Evolutionary conservation across 1,140 invertebrate genomes (phyloP), one percentile per base, ranked within the genome.

Genomic region (Sminthurinus signatus): DNA sequence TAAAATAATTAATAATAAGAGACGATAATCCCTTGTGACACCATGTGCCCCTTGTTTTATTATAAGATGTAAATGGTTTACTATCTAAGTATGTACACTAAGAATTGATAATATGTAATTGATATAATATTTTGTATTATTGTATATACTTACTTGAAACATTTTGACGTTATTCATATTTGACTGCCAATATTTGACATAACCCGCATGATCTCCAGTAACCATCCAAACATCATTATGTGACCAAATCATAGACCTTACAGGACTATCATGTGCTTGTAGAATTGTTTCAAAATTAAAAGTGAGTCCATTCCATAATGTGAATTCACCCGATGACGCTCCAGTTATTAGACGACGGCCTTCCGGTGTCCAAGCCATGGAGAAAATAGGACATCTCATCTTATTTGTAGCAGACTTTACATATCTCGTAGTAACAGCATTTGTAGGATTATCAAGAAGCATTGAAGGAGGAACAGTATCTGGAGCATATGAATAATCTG

Each of bases 121-220:
- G 23, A 15, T 27, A 10, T 15, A 54, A 31, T 28, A 54, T 10
- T 14, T 12, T 28, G 14, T 12, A 48, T 10, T 48, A 5, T 23
- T 21, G 51, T 15, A 32, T 25, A 31, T 23, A 4, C 60, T 42
- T 56, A 71, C 69, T 81, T 98, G 96, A 83, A 96, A 99, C 93
- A 99, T 98, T 84, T 99, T 98, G 21, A 99, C 97, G 81, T 99
- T 99, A 81, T 99, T 99, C 96, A 99, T 99, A 80, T 99, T 99
- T 70, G 93, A 95, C 82, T 99, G 97, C 97, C 97, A 99, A 81
- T 99, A 99, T 75, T 99, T 99, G 46, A 99, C 93, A 76, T 93
- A 99, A 32, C 97, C 97, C 50, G 88, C 87, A 76, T 99, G 94
- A 80, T 99, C 97, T 14, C 92, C 97, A 0, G 96, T 99, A 44